Conservation (phyloP, 1,140 invertebrate species). For the Telenomus remus region DNA sequence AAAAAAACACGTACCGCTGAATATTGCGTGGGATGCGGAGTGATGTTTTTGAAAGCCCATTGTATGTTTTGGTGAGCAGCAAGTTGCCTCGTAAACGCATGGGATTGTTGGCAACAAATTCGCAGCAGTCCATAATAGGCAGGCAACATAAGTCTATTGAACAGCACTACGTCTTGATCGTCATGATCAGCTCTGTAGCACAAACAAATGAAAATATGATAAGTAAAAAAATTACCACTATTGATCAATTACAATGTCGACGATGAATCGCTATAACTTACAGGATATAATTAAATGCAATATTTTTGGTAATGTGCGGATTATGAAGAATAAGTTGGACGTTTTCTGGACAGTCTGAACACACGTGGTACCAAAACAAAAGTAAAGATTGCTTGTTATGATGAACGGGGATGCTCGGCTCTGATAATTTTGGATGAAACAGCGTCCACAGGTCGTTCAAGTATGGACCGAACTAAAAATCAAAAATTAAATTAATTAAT, state of each 20-base stretch:
- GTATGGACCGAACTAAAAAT: conserved; percentile 87
- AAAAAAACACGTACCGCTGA: conserved; percentile 78
- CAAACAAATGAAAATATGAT: too few species aligned
- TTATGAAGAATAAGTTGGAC: conserved; percentile 90
- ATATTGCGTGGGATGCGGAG: conserved; percentile 94
- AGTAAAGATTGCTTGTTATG: conserved; percentile 96
- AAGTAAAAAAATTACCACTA: too few species aligned
- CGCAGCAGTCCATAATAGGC: conserved; percentile 94
- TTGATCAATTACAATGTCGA: too few species aligned
- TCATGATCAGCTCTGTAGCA: conserved; percentile 92
- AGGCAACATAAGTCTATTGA: conserved; percentile 94
- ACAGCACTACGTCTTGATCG: conserved; percentile 94
- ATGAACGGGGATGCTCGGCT: conserved; percentile 94
- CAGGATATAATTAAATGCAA: conserved; percentile 98
- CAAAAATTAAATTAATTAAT: conserved; percentile 21
- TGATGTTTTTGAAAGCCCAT: conserved; percentile 97
- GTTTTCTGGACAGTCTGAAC: conserved; percentile 93
- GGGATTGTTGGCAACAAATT: conserved; percentile 91
- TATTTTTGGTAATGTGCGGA: conserved; percentile 90
- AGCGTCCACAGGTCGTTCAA: conserved; percentile 94
- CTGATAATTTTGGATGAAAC: conserved; percentile 95
- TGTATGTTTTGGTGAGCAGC: conserved; percentile 95
- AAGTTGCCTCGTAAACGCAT: conserved; percentile 87
- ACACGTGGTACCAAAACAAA: conserved; percentile 94
- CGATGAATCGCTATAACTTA: conserved; percentile 79